Conservation (phyloP, 2,797 vertebrate species). For the Melanotaenia trifasciata region DNA sequence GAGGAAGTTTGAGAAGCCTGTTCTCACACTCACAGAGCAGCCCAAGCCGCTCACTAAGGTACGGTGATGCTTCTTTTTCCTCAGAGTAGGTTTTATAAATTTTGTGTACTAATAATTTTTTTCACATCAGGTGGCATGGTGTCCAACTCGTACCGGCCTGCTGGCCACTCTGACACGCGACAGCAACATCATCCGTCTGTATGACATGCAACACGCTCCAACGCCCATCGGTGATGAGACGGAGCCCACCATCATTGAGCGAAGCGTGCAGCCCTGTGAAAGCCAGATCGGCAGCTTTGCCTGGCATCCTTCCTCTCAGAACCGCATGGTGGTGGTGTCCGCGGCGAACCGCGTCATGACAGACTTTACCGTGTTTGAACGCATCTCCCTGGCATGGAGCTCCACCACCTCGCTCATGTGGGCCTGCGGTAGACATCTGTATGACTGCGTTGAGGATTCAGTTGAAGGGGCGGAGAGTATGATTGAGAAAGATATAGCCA, state of each 20-base stretch:
- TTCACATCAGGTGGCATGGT: constrained; percentile 90
- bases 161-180: constrained; percentile 95
- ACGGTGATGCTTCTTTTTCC: background rate
- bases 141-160: constrained; percentile 94
- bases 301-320: constrained; percentile 97
- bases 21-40: constrained; percentile 95
- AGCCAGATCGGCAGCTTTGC: constrained; percentile 95
- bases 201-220: constrained; percentile 98
- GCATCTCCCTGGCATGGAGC: constrained; percentile 97
- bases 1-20: constrained; percentile 97
- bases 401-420: constrained; percentile 96
- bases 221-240: constrained; percentile 97
- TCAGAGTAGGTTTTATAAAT: background rate
- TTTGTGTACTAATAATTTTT: background rate
- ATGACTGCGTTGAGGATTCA: constrained; percentile 92
- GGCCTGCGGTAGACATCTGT: constrained; percentile 96
- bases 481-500: constrained; percentile 93
- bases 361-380: constrained; percentile 98
- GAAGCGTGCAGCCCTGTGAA: constrained; percentile 94
- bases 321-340: constrained; percentile 97
- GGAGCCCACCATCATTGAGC: constrained; percentile 98
- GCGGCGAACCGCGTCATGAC: constrained; percentile 93
- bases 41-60: constrained; percentile 95
- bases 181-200: constrained; percentile 95
- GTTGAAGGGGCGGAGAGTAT: constrained; percentile 82